Evolutionary conservation across 2,113 vertebrate genomes (phyloP), one percentile per base, ranked within the genome.

Genomic region (Tamias sibiricus): DNA sequence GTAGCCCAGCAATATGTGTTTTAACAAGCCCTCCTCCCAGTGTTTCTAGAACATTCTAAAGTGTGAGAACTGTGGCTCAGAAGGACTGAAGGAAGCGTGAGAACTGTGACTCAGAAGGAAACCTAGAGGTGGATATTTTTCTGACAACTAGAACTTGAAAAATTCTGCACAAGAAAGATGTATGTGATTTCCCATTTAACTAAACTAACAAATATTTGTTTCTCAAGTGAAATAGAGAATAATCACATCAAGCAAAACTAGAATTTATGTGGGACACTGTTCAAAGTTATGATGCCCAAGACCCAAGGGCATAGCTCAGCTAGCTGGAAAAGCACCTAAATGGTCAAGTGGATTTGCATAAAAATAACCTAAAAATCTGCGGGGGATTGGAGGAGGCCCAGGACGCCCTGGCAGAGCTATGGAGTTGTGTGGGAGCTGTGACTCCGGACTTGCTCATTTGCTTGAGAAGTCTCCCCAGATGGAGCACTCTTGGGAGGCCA

Each of bases 361-460:
- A 54, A 92, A 79, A 62, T 2, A 62, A 62, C 52, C 44, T 49
- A 28, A n/a, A 20, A 17, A 28, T 40, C 30, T 22, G 6, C 7
- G 32, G 26, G 5, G 7, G 57, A 5, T 28, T 19, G 20, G 8
- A 22, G 42, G 32, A 20, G 11, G 37, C 26, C 16, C 4, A 26
- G 22, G 20, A 6, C 64, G n/a, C 24, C 14, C 10, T 13, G 69
- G 30, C 4, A 2, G n/a, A 37, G 35, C 1, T 4, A 6, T 2
- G 6, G n/a, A 7, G 44, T 54, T 1, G 28, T 0, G 8, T 0
- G 12, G 9, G 35, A 30, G 8, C 35, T 1, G 3, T 4, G 69
- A 9, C 19, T 13, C 12, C 0, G 26, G 26, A 13, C 54, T 40
- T 44, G 76, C 13, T 10, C 19, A 40, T 72, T 37, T 35, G 42